A percentile compares a stretch with the other conserved stretches of the same genome.
These are phyloP conservation scores for Homalodisca vitripennis DNA, from an alignment of 1,140 invertebrate species.

Conservation along the genomic window DNA sequence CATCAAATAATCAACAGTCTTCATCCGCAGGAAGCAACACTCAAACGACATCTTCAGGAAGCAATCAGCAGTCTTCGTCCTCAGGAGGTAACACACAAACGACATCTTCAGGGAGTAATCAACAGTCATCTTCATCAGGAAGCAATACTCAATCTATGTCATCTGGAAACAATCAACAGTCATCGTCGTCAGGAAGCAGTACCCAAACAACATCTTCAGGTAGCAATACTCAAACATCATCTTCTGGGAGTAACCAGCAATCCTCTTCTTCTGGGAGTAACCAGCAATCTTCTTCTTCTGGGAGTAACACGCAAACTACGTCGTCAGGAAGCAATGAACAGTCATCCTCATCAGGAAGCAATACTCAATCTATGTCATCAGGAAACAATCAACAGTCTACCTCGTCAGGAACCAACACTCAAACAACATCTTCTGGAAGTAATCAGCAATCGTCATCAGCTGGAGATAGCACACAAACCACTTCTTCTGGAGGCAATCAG, in stretches of 20 bases:
- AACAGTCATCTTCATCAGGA: constrained; percentile 33
- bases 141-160: constrained; percentile 33
- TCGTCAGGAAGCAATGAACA: constrained; percentile 35
- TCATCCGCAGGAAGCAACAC: constrained; percentile 31
- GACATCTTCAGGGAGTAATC: constrained; percentile 32
- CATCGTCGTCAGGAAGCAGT: constrained; percentile 33
- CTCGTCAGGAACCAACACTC: constrained; percentile 24
- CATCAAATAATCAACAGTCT: constrained; percentile 36
- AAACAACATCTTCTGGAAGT: constrained; percentile 31
- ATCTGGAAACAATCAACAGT: constrained; percentile 26
- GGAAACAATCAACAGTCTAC: constrained; percentile 34
- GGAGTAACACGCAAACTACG: constrained; percentile 32
- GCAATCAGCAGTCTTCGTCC: constrained; percentile 32
- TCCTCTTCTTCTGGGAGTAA: constrained; percentile 23
- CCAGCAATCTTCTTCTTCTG: constrained; percentile 32
- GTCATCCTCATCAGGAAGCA: constrained; percentile 34
- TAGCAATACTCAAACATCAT: constrained; percentile 16
- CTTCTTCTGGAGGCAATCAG: constrained; percentile 23
- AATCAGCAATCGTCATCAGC: constrained; percentile 37
- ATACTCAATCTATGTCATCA: constrained; percentile 32
- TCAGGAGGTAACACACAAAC: constrained; percentile 32
- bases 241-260: constrained; percentile 33
- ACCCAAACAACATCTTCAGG: constrained; percentile 36
- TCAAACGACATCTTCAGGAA: constrained; percentile 30
- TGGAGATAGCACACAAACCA: constrained; percentile 33